Evolutionary conservation across 2,888 invertebrate genomes (phyloP).

Genomic region (Drosophila meridionalis): DNA sequence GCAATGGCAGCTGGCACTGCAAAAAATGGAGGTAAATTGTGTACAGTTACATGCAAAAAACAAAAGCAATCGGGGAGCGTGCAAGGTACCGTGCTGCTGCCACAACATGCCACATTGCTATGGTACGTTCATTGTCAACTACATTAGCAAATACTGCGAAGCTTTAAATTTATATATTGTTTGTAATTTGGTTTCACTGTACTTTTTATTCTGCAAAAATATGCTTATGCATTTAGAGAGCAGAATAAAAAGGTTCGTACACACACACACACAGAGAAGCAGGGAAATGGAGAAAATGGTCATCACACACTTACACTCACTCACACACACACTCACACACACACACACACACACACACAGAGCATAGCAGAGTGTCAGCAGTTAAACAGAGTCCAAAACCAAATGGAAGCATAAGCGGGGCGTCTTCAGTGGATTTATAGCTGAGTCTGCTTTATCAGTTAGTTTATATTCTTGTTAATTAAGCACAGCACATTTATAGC

Average conservation of each 20-base stretch:
- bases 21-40: constrained; percentile 37
- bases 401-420: constrained; percentile 73
- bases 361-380: constrained; percentile 50
- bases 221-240: constrained; percentile 42
- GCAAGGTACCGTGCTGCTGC: constrained; percentile 60
- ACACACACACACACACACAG: background rate
- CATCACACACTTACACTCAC: constrained; percentile 13
- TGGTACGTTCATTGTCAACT: constrained; percentile 59
- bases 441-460: constrained; percentile 33
- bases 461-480: constrained; percentile 61
- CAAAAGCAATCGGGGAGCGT: constrained; percentile 51
- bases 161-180: constrained; percentile 77
- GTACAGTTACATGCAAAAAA: constrained; percentile 64
- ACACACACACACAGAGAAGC: constrained; percentile 17
- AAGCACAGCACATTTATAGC: constrained; percentile 72
- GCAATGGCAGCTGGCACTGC: constrained; percentile 29
- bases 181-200: constrained; percentile 43
- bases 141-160: constrained; percentile 83
- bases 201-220: constrained; percentile 58
- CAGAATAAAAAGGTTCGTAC: constrained; percentile 38
- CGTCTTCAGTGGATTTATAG: constrained; percentile 53
- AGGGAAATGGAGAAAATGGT: constrained; percentile 24
- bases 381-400: constrained; percentile 60
- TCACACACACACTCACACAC: constrained; percentile 6
- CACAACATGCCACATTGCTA: constrained; percentile 54